A percentile compares a stretch with the other conserved stretches of the same genome.
Evolutionary conservation across 2,888 invertebrate species (phyloP).

Genomic region (Allolobophora icterica): DNA sequence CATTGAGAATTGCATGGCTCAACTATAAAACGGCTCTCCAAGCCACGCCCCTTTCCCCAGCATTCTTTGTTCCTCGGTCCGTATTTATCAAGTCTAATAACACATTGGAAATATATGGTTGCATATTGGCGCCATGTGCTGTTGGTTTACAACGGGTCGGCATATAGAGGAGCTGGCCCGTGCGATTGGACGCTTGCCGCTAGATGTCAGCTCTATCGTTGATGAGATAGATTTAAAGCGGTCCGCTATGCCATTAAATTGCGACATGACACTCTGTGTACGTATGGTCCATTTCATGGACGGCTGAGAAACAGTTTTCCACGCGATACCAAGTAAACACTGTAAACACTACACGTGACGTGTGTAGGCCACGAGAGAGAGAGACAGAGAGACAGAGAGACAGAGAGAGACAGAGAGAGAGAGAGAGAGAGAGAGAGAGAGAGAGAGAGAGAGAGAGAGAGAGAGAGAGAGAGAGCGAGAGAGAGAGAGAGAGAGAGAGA

Average conservation of each 20-base stretch:
- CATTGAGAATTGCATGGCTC: background rate
- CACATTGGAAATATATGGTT: slow-evolving; percentile 6
- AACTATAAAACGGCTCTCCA: background rate
- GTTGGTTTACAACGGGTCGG: background rate
- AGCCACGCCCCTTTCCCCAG: background rate
- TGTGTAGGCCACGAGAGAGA: too few relatives aligned
- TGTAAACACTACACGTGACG: background rate
- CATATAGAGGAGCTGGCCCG: background rate
- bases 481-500: too few relatives aligned
- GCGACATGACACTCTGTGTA: background rate
- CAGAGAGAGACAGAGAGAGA: too few relatives aligned
- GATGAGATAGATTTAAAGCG: slow-evolving; percentile 10
- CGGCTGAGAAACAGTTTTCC: background rate
- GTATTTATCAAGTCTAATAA: background rate
- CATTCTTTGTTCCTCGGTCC: background rate
- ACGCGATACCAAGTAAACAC: background rate
- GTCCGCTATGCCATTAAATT: background rate
- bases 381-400: too few relatives aligned
- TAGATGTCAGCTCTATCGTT: background rate
- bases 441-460: too few relatives aligned
- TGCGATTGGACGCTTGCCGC: background rate
- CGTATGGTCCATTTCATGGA: background rate
- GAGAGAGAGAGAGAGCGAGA: too few relatives aligned
- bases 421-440: too few relatives aligned
- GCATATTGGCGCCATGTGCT: background rate